These are phyloP conservation scores for Climacteris rufus DNA, from an alignment of 2,113 vertebrate genomes.

Conservation along the genomic window DNA sequence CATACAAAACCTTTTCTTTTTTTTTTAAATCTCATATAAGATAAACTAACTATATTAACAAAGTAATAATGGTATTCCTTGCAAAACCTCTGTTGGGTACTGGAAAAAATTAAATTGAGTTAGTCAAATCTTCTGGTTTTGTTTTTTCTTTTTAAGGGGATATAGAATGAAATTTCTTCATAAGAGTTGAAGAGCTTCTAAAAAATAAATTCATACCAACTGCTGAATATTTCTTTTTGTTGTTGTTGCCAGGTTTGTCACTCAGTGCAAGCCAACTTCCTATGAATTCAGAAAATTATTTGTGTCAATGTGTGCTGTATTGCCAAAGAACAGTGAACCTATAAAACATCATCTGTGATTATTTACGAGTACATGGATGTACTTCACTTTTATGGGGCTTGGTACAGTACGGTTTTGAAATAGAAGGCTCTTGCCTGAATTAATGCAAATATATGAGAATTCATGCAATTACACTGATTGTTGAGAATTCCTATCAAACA, in stretches of 20 bases:
- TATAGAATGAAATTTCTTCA: neutral
- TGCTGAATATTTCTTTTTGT: neutral
- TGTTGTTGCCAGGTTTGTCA: neutral
- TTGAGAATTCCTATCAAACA: neutral
- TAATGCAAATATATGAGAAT: neutral
- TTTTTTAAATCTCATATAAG: neutral
- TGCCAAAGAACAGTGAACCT: neutral
- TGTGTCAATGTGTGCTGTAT: neutral
- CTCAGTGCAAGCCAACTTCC: neutral
- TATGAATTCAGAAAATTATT: neutral
- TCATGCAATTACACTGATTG: neutral
- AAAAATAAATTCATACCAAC: neutral
- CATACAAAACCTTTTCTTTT: neutral
- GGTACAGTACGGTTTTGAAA: neutral
- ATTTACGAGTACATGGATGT: neutral
- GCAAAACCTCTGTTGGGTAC: neutral
- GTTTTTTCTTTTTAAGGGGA: neutral
- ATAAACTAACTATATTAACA: neutral
- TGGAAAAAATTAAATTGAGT: neutral
- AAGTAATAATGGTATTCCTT: neutral
- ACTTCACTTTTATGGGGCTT: neutral
- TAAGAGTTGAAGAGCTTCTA: neutral
- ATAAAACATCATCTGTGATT: neutral
- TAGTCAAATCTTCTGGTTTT: neutral
- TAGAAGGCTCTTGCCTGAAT: neutral